A percentile compares a stretch with the other conserved stretches of the same genome.
These are phyloP conservation scores for Cryptophagus acutangulus DNA, from an alignment of 2,888 invertebrate species.

Conservation along the genomic window DNA sequence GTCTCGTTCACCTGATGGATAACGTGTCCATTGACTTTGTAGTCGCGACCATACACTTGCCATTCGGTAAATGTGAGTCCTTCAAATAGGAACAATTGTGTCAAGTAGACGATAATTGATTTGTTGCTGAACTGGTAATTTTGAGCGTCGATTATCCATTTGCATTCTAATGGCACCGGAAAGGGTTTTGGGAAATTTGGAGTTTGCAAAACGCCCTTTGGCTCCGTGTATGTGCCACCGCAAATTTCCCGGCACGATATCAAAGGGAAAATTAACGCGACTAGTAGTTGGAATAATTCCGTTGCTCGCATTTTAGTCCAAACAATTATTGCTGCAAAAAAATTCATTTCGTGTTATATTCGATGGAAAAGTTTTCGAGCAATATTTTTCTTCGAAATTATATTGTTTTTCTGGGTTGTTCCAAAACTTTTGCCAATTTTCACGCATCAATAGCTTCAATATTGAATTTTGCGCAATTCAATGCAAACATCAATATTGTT, in stretches of 20 bases:
- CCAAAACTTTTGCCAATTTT: too few relatives aligned
- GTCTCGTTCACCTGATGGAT: conserved; percentile 64
- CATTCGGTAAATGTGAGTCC: conserved; percentile 46
- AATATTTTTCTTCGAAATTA: too few relatives aligned
- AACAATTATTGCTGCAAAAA: too few relatives aligned
- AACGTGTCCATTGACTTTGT: conserved; percentile 51
- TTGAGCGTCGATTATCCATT: conserved; percentile 84
- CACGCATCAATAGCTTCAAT: too few relatives aligned
- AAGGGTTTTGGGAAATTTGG: conserved; percentile 87
- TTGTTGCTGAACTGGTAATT: conserved; percentile 51
- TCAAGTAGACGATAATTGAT: conserved; percentile 79
- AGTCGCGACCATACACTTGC: conserved; percentile 35
- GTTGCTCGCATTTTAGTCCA: too few relatives aligned
- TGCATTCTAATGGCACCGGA: conserved; percentile 72
- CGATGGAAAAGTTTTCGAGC: too few relatives aligned
- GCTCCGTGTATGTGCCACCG: conserved; percentile 61
- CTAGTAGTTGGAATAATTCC: too few relatives aligned
- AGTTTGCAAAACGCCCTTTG: conserved; percentile 70
- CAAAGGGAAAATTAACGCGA: too few relatives aligned
- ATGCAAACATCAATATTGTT: too few relatives aligned
- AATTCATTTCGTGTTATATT: too few relatives aligned
- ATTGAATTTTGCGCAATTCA: too few relatives aligned
- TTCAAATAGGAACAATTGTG: conserved; percentile 79
- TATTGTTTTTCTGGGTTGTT: too few relatives aligned
- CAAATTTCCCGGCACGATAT: conserved; percentile 50